Base-by-base conservation (phyloP, 1,140 invertebrate species). In the Fopius arisanus region DNA sequence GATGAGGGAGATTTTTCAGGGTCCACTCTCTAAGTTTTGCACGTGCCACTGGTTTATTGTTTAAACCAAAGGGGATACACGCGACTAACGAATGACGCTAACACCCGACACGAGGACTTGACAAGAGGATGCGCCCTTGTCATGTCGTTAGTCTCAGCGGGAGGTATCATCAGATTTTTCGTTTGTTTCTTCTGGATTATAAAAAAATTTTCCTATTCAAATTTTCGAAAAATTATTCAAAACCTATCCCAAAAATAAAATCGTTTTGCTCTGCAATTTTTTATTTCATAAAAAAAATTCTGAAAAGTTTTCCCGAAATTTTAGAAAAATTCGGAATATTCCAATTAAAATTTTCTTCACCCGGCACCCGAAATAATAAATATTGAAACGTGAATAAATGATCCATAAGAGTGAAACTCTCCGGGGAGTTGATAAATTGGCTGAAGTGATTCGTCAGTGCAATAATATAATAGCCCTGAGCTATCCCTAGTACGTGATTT, bases 161-260 rank as follows among this genome's bases (percentile, higher is more conserved):
- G 79, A 76, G 73, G 69, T 54, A 78, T 76, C 82, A 81, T 81
- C 31, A 80, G 84, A 84, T 84, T 84, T 85, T 85, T 84, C 83
- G 75, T 19, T 43, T 66, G 67, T 75, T 67, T 16, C 23, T 37
- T 37, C 33, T 37, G 33, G 2, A 10, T 31, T n/a, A n/a, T n/a
- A n/a, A n/a, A n/a, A n/a, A n/a, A n/a, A n/a, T n/a, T n/a, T n/a
- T n/a, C n/a, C n/a, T n/a, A n/a, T n/a, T n/a, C n/a, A n/a, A n/a
- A n/a, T n/a, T n/a, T n/a, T n/a, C n/a, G n/a, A n/a, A n/a, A n/a
- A n/a, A n/a, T n/a, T n/a, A n/a, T n/a, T n/a, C n/a, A n/a, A n/a
- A n/a, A n/a, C n/a, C n/a, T n/a, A n/a, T n/a, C n/a, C n/a, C n/a
- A n/a, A n/a, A n/a, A n/a, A n/a, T n/a, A n/a, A n/a, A n/a, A n/a